These are phyloP conservation scores for Pseudachorutes palmiensis DNA, from an alignment of 1,140 invertebrate species.

Conservation along the genomic window DNA sequence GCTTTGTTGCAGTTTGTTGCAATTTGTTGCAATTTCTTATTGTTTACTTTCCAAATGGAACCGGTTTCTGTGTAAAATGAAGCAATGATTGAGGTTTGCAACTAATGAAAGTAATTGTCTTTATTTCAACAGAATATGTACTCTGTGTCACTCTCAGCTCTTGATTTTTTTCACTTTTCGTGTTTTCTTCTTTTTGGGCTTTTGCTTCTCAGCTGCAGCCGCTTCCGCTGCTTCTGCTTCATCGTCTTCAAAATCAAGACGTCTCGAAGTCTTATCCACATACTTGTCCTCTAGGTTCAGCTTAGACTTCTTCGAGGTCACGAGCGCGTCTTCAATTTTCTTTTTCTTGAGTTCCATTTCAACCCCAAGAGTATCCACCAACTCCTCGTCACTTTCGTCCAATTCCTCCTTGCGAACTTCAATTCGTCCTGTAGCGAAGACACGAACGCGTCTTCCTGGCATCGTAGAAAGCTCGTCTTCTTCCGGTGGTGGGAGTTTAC, in stretches of 20 bases:
- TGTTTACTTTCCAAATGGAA: neutral
- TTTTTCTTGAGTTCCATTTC: neutral
- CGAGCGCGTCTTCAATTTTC: neutral
- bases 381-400: slow-evolving; percentile 9
- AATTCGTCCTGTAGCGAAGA: slow-evolving; percentile 28
- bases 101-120: neutral
- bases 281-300: neutral
- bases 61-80: neutral
- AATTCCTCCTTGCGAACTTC: slow-evolving; percentile 8
- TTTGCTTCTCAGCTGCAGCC: neutral
- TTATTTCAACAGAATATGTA: neutral
- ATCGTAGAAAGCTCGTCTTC: slow-evolving; percentile 30
- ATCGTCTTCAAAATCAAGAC: slow-evolving; percentile 11
- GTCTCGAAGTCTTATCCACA: neutral
- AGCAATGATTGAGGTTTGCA: neutral
- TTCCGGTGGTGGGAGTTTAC: neutral
- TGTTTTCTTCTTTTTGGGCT: neutral
- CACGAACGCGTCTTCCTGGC: slow-evolving; percentile 18
- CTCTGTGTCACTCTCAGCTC: slow-evolving; percentile 1
- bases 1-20: too few species aligned
- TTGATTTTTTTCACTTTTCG: neutral
- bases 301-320: neutral
- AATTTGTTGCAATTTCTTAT: neutral
- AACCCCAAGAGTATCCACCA: neutral
- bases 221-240: neutral